Base-by-base conservation (phyloP, 2,113 vertebrate genomes). In the Solea senegalensis region DNA sequence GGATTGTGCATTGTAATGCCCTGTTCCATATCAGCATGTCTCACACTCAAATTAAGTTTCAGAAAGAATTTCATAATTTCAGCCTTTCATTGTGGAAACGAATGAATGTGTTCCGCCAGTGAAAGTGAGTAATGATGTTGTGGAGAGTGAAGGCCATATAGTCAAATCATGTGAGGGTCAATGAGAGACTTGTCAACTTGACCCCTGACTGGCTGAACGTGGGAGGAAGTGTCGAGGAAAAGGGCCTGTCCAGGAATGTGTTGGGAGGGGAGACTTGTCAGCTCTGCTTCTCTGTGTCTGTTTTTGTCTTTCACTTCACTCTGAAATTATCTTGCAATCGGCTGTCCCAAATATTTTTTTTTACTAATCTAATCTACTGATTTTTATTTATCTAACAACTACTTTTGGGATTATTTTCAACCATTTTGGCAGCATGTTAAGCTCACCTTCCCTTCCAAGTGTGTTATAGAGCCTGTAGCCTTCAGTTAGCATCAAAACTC, bases 181-280 rank as follows among this genome's bases (percentile, higher is more conserved):
- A 84, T 82, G 83, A 88, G 83, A 88, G 87, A 88, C 88, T 89
- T 89, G 87, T 88, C 88, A 87, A 88, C 87, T 87, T 91, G 87
- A 92, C 87, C 89, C 71, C 82, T 76, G 80, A 76, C 86, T 86
- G 84, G 60, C 78, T 48, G 78, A 56, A 34, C 1, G 34, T 1
- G 86, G 78, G 83, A 88, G 89, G 91, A 91, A 88, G 88, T 90
- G 88, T 90, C 57, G 81, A 87, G 94, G 93, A 94, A 94, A 92
- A 93, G 85, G 90, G 93, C 27, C 72, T 89, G 87, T 91, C 89
- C 74, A 90, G 93, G 93, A 94, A 94, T 83, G 92, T 91, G 89
- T 86, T 86, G 90, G 83, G 65, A 86, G 85, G 83, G 84, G 85
- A 83, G 74, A 72, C 45, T 74, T 74, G 72, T 85, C 84, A 84